Percentiles rank a stretch among this genome's conserved stretches.
phyloP scores from a whole-genome alignment of 2,113 vertebrate genomes.

The Oncorhynchus clarkii region DNA sequence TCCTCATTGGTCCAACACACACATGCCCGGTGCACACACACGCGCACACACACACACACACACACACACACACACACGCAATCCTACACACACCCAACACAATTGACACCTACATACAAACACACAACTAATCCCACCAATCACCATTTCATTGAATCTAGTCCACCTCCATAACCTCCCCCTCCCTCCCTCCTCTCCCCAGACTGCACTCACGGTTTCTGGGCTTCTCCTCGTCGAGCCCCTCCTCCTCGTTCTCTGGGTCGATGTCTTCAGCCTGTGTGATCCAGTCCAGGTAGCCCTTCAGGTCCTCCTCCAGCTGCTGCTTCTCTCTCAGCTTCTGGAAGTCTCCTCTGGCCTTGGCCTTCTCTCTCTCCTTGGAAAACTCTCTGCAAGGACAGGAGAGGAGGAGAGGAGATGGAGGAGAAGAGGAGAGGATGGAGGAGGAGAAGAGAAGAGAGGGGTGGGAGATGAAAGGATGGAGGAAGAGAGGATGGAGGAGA shows the following conservation, averaged over 20 bases:
- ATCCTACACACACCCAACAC: not conserved
- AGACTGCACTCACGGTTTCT: slow-evolving; percentile 86
- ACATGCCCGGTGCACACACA: not conserved
- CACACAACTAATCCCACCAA: not conserved
- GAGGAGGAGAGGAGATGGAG: not conserved
- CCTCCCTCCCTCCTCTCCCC: not conserved
- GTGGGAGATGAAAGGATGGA: not conserved
- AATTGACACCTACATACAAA: not conserved
- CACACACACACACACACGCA: not conserved
- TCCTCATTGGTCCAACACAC: not conserved
- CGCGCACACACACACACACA: not conserved
- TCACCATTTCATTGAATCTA: not conserved
- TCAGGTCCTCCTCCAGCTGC: slow-evolving; percentile 12
- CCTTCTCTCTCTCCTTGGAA: slow-evolving; percentile 10
- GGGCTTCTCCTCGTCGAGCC: slow-evolving; percentile 94
- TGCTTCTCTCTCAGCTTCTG: slow-evolving; percentile 11
- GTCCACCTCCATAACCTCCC: not conserved
- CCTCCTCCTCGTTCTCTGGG: slow-evolving; percentile 97
- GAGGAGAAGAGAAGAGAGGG: not conserved
- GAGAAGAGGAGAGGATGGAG: not conserved
- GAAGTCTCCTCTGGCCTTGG: slow-evolving; percentile 10
- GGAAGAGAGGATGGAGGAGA: no score
- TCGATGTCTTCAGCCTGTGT: slow-evolving; percentile 99
- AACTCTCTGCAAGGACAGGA: not conserved
- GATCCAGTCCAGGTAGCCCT: slow-evolving; percentile 98